Percentiles rank a stretch among this genome's conserved stretches.
Conservation (phyloP, 1,140 invertebrate genomes). For the Ectropis grisescens region DNA sequence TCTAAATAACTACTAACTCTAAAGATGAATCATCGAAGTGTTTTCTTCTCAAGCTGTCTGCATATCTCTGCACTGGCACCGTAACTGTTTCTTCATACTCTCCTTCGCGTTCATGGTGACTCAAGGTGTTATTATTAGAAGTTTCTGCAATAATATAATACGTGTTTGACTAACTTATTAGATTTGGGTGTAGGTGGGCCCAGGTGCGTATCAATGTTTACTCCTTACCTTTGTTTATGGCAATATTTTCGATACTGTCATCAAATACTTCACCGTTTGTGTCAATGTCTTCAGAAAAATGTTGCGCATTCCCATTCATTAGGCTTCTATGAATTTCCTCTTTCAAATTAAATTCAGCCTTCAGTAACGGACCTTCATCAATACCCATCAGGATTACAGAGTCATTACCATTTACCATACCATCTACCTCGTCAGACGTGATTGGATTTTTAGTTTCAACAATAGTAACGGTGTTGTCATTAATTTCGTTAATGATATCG, state of each 20-base stretch:
- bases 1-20: too few species aligned
- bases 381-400: slow-evolving; percentile 41
- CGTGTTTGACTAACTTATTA: too few species aligned
- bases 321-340: slow-evolving; percentile 57
- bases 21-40: slow-evolving; percentile 42
- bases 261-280: slow-evolving; percentile 11
- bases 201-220: slow-evolving; percentile 1
- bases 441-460: slow-evolving; percentile 14
- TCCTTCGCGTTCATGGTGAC: slow-evolving; percentile 70
- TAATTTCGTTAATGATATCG: slow-evolving; percentile 23
- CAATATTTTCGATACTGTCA: slow-evolving; percentile 9
- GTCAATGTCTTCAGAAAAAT: slow-evolving; percentile 7
- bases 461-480: slow-evolving; percentile 16
- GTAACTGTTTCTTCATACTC: slow-evolving; percentile 76
- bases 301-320: slow-evolving; percentile 27
- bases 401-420: slow-evolving; percentile 11
- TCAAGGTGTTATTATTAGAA: slow-evolving; percentile 41
- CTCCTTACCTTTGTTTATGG: slow-evolving; percentile 5
- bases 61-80: slow-evolving; percentile 69
- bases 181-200: too few species aligned
- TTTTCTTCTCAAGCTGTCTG: slow-evolving; percentile 67
- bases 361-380: slow-evolving; percentile 44
- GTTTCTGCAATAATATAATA: slow-evolving; percentile 1
- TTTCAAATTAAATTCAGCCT: slow-evolving; percentile 53
- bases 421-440: slow-evolving; percentile 9